Conservation (phyloP, 2,113 vertebrate species). For the Polypterus senegalus region DNA sequence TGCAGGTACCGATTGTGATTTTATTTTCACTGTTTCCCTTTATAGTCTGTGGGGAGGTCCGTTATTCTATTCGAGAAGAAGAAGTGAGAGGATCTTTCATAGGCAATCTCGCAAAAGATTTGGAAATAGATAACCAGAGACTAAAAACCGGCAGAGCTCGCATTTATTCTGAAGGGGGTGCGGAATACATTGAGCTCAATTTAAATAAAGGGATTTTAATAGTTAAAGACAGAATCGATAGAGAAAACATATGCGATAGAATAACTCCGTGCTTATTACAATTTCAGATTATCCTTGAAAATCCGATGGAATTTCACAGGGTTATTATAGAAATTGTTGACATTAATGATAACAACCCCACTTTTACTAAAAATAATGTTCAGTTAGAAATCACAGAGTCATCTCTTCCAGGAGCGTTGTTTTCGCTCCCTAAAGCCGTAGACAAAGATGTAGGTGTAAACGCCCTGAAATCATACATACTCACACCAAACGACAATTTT, state of each 20-base stretch:
- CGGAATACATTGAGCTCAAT: slow-evolving; percentile 12
- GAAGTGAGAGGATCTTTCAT: slow-evolving; percentile 45
- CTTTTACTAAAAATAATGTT: slow-evolving; percentile 27
- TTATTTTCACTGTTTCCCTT: slow-evolving; percentile 12
- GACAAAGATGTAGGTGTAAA: slow-evolving; percentile 27
- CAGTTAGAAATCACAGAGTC: slow-evolving; percentile 29
- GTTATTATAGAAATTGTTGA: too few relatives aligned
- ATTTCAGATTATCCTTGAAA: slow-evolving; percentile 21
- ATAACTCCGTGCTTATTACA: slow-evolving; percentile 16
- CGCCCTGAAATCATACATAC: slow-evolving; percentile 20
- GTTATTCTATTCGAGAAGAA: slow-evolving; percentile 50
- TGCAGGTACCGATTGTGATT: too few relatives aligned
- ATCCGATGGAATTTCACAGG: slow-evolving; percentile 19
- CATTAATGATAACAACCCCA: slow-evolving; percentile 34
- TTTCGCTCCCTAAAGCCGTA: slow-evolving; percentile 19
- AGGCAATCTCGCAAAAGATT: slow-evolving; percentile 53
- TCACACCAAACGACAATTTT: slow-evolving; percentile 21
- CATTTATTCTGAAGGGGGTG: slow-evolving; percentile 41
- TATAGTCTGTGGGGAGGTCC: slow-evolving; percentile 27
- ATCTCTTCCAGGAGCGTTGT: slow-evolving; percentile 21
- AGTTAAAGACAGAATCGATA: slow-evolving; percentile 57
- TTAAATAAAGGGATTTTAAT: slow-evolving; percentile 37
- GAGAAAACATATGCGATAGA: slow-evolving; percentile 57
- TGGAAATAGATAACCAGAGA: slow-evolving; percentile 46
- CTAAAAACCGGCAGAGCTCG: slow-evolving; percentile 52